These are phyloP conservation scores for Leptinotarsa texana DNA, from an alignment of 1,140 invertebrate species.

Conservation along the genomic window DNA sequence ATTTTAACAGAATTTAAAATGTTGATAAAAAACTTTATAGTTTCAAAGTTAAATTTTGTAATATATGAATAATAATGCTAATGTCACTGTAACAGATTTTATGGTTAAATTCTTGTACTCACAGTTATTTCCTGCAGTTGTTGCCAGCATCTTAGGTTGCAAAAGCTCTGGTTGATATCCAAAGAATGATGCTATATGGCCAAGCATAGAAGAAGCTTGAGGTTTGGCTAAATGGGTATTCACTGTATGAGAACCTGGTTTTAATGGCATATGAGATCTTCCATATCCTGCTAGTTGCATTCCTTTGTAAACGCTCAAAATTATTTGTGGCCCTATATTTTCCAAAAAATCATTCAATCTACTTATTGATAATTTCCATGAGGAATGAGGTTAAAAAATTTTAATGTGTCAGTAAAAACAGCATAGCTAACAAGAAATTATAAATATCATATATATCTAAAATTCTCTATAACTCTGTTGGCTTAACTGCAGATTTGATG, in stretches of 20 bases:
- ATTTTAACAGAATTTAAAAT: too few relatives aligned
- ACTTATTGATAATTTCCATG: neutral
- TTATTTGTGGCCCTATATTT: conserved; percentile 52
- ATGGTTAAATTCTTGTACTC: conserved; percentile 21
- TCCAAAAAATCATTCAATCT: conserved; percentile 11
- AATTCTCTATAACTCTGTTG: too few relatives aligned
- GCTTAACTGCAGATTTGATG: too few relatives aligned
- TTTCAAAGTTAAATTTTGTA: too few relatives aligned
- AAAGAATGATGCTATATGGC: conserved; percentile 51
- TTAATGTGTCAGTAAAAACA: too few relatives aligned
- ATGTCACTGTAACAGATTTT: too few relatives aligned
- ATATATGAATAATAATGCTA: too few relatives aligned
- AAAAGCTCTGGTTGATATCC: conserved; percentile 54
- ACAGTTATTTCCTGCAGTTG: conserved; percentile 52
- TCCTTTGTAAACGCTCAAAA: conserved; percentile 50
- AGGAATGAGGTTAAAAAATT: neutral
- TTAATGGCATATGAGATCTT: conserved; percentile 48
- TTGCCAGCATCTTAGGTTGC: conserved; percentile 52
- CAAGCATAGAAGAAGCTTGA: conserved; percentile 47
- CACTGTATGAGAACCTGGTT: conserved; percentile 46
- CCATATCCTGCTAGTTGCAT: conserved; percentile 51
- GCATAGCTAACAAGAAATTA: too few relatives aligned
- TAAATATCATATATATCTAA: too few relatives aligned
- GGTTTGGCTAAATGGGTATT: conserved; percentile 48
- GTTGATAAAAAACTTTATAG: too few relatives aligned